Base-by-base conservation (phyloP, 2,113 vertebrate species). In the Salminus brasiliensis region DNA sequence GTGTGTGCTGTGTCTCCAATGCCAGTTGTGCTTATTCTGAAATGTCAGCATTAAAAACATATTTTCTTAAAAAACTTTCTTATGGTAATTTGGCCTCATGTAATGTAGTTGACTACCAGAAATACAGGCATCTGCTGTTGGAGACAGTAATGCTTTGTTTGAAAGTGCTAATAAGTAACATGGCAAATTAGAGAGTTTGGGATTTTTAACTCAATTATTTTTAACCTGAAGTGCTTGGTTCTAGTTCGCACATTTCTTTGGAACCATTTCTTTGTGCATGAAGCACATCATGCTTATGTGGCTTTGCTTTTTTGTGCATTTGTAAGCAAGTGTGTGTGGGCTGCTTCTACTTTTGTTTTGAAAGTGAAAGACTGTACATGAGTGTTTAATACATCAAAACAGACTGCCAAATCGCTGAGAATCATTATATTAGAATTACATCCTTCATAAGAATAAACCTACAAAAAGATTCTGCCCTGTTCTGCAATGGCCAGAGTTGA, bases 61-160 rank as follows among this genome's bases (percentile, higher is more conserved):
- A 23, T 57, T 57, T 57, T 10, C 23, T 57, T 27, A 15, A 3
- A 6, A 12, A 5, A 30, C 18, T 34, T 34, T 63, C 30, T 30
- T 63, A 32, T 21, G 9, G 2, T 5, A 32, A 34, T 16, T 5
- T 34, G 21, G 60, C 7, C n/a, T n/a, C n/a, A n/a, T n/a, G n/a
- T n/a, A n/a, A n/a, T n/a, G n/a, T n/a, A n/a, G n/a, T n/a, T n/a
- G n/a, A 41, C 39, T 8, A 66, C 18, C 1, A 12, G 36, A 11
- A n/a, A 18, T 65, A 34, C 36, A 66, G 62, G n/a, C 32, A 66
- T 1, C 34, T 39, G 62, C 32, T 36, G n/a, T 36, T 39, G 62
- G 62, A 66, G 32, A 66, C 62, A 66, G 62, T 66, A 39, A 39
- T 39, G 62, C 36, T 66, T 66, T n/a, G 62, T 66, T 66, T 66